Evolutionary conservation across 2,888 invertebrate species (phyloP).

Genomic region (Phania funesta): DNA sequence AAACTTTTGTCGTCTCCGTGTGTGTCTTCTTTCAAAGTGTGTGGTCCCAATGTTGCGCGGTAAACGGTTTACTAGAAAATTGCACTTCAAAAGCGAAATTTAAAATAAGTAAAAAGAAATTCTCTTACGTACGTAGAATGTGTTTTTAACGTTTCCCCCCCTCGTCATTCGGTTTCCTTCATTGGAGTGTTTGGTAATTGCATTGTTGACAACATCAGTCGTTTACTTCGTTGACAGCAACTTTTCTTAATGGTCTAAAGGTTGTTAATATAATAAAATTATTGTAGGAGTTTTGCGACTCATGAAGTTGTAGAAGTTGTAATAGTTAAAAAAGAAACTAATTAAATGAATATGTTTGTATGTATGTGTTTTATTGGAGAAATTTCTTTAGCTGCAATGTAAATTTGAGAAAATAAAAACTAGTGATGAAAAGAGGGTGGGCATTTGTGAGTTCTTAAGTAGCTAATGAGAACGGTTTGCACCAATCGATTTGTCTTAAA

Average conservation of each 20-base stretch:
- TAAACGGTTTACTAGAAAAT: conserved; percentile 55
- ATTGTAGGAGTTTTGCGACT: conserved; percentile 37
- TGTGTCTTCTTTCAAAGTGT: conserved; percentile 31
- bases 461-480: too few relatives aligned
- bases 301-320: conserved; percentile 19
- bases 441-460: not conserved
- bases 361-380: not conserved
- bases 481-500: too few relatives aligned
- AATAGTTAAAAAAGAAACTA: conserved; percentile 27
- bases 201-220: conserved; percentile 62
- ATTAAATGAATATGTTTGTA: conserved; percentile 27
- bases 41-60: conserved; percentile 52
- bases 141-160: too few relatives aligned
- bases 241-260: conserved; percentile 54
- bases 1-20: conserved; percentile 1
- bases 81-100: conserved; percentile 45
- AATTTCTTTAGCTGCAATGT: not conserved
- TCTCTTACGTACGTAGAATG: not conserved
- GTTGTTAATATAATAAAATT: conserved; percentile 58
- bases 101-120: conserved; percentile 26
- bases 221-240: conserved; percentile 55
- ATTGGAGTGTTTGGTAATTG: conserved; percentile 57
- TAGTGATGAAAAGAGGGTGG: not conserved
- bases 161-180: not conserved
- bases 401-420: not conserved